Percentiles rank a stretch among this genome's conserved stretches.
These are phyloP conservation scores for Echinarachnius parma DNA, from an alignment of 53 echinoderm and acorn worm genomes.

Conservation along the genomic window DNA sequence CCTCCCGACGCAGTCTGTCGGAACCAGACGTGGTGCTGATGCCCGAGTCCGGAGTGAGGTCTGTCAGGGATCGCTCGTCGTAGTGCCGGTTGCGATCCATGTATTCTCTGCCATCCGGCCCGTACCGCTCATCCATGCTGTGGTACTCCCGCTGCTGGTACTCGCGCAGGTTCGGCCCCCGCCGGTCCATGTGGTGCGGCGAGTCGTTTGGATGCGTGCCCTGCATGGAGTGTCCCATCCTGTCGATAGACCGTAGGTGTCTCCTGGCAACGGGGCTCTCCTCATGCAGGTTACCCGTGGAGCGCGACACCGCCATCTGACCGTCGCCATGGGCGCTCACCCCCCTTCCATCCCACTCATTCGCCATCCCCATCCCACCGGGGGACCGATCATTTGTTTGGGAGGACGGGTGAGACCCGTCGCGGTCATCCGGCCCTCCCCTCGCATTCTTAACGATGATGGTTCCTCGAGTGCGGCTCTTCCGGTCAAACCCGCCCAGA, in stretches of 20 bases:
- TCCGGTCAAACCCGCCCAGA: constrained; percentile 82
- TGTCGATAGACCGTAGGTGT: constrained; percentile 56
- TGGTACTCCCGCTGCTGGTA: constrained; percentile 64
- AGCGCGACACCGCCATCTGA: constrained; percentile 67
- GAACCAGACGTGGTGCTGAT: constrained; percentile 91
- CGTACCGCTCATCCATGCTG: constrained; percentile 67
- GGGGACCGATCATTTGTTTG: constrained; percentile 56
- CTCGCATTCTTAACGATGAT: constrained; percentile 48
- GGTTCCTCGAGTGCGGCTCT: constrained; percentile 84
- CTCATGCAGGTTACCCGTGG: constrained; percentile 81
- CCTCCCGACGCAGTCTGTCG: constrained; percentile 64
- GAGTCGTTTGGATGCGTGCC: constrained; percentile 61
- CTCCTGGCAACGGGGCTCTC: constrained; percentile 49
- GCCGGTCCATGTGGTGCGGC: constrained; percentile 24
- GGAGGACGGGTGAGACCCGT: constrained; percentile 30
- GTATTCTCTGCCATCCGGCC: constrained; percentile 65
- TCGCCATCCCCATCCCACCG: constrained; percentile 68
- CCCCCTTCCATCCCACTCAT: constrained; percentile 93
- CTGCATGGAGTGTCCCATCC: constrained; percentile 65
- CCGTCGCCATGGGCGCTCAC: constrained; percentile 70
- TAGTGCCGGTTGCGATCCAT: constrained; percentile 66
- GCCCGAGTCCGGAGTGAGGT: constrained; percentile 99
- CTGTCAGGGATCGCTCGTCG: constrained; percentile 75
- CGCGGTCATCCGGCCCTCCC: constrained; percentile 15
- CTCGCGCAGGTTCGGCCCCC: constrained; percentile 34